Conservation (phyloP, 2,797 vertebrate species). For the Acipenser ruthenus region DNA sequence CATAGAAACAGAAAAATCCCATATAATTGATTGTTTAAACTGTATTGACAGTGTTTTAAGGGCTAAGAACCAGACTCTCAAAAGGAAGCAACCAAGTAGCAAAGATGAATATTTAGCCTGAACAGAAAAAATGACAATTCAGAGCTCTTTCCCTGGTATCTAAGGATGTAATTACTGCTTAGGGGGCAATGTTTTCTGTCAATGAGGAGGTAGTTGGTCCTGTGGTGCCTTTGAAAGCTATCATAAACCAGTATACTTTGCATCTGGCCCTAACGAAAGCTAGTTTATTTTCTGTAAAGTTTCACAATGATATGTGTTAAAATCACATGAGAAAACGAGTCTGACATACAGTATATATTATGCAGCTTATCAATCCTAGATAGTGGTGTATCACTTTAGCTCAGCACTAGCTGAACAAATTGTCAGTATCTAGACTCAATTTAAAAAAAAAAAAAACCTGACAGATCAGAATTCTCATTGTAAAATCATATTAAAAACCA, state of each 20-base stretch:
- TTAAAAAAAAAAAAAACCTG: constrained; percentile 51
- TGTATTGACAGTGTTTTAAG: no score
- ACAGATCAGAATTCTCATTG: constrained; percentile 57
- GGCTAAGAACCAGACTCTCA: no score
- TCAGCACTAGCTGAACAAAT: constrained; percentile 57
- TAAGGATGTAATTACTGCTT: no score
- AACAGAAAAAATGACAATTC: no score
- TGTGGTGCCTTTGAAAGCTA: constrained; percentile 31
- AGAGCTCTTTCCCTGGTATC: no score
- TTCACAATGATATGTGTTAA: constrained; percentile 48
- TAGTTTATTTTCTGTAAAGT: constrained; percentile 53
- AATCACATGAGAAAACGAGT: constrained; percentile 54
- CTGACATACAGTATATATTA: constrained; percentile 66
- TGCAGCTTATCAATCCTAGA: constrained; percentile 68
- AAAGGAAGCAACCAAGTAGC: no score
- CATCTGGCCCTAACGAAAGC: constrained; percentile 15
- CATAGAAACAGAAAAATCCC: no score
- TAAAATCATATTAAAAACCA: constrained; percentile 24
- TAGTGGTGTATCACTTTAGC: constrained; percentile 55
- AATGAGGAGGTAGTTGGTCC: no score
- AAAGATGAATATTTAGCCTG: no score
- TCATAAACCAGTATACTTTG: constrained; percentile 41
- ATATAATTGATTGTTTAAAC: no score
- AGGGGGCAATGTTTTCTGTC: no score
- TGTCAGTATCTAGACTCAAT: constrained; percentile 74